Percentiles rank a stretch among this genome's conserved stretches.
Evolutionary conservation across 1,140 invertebrate species (phyloP).

Genomic region (Aphaenogaster rudis): DNA sequence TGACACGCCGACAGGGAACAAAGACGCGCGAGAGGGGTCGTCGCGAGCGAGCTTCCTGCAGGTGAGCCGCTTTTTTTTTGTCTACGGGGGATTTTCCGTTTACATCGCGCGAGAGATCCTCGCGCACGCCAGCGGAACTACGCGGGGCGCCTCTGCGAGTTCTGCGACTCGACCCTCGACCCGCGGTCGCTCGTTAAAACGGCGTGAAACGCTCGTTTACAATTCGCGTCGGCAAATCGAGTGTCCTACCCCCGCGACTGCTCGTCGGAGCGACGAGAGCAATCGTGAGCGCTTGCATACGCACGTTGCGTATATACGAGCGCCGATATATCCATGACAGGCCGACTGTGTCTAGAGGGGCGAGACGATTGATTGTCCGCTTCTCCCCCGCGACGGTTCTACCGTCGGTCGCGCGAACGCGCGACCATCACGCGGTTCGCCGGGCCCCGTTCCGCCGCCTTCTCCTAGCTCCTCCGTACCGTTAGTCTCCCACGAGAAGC

Average conservation of each 20-base stretch:
- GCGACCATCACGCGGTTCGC: neutral
- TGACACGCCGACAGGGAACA: neutral
- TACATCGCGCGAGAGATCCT: neutral
- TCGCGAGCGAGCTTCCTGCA: neutral
- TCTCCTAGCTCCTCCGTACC: neutral
- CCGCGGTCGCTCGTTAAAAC: too few relatives aligned
- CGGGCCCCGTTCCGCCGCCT: neutral
- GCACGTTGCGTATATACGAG: neutral
- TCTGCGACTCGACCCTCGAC: too few relatives aligned
- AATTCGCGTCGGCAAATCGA: neutral
- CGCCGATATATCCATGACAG: slow-evolving; percentile 7
- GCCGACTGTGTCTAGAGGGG: neutral
- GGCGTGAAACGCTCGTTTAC: too few relatives aligned
- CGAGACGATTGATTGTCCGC: slow-evolving; percentile 38
- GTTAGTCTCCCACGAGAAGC: slow-evolving; percentile 10
- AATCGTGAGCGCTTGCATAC: too few relatives aligned
- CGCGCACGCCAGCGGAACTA: neutral
- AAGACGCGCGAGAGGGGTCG: neutral
- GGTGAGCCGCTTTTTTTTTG: neutral
- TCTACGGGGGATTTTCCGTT: neutral
- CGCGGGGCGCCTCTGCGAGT: too few relatives aligned
- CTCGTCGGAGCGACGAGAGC: too few relatives aligned
- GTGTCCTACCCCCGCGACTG: neutral
- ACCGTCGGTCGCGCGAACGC: neutral
- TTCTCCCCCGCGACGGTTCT: neutral